Base-by-base conservation (phyloP, 2,888 invertebrate genomes). In the Cheilosia soror region DNA sequence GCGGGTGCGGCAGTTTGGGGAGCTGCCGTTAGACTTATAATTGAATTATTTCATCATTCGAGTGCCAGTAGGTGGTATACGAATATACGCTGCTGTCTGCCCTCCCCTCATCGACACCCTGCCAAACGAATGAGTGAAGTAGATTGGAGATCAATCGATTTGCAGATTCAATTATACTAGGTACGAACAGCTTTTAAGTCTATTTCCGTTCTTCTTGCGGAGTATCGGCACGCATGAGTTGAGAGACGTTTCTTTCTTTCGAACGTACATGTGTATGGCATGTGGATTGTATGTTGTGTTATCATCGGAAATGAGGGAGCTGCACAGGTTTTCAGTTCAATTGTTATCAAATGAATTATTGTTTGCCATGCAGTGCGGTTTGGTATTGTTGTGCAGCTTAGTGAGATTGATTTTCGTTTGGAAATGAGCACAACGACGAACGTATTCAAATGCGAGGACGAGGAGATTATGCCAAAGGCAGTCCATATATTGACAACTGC, bases 31-130 rank as follows among this genome's bases (percentile, higher is more conserved):
- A 68, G 85, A 85, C 63, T 85, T 85, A 85, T 85, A 85, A 85
- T 85, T 85, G 85, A 85, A 85, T 85, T 85, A 85, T 85, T 85
- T 81, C 85, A 85, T 85, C 85, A 85, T 68, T 85, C 72, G 72
- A 85, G 68, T 85, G 57, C 75, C 57, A 69, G 66, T 57, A 11
- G 27, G 3, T n/a, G n/a, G n/a, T 6, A 15, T 47, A 15, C n/a
- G 5, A 13, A 44, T n/a, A 49, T 53, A 31, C 3, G 25, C 40
- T 47, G 68, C 49, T 66, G 25, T 13, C 33, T 15, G 20, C 47
- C 13, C 15, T 37, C 66, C 42, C 47, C 33, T 27, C n/a, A 4
- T 31, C 20, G 7, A 6, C 20, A 25, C 58, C 33, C 49, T 25
- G 44, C 25, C 40, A 15, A 27, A 66, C 47, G 60, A 78, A 83